Evolutionary conservation across 2,113 vertebrate genomes (phyloP).

Genomic region (Notarius lentiginosus): DNA sequence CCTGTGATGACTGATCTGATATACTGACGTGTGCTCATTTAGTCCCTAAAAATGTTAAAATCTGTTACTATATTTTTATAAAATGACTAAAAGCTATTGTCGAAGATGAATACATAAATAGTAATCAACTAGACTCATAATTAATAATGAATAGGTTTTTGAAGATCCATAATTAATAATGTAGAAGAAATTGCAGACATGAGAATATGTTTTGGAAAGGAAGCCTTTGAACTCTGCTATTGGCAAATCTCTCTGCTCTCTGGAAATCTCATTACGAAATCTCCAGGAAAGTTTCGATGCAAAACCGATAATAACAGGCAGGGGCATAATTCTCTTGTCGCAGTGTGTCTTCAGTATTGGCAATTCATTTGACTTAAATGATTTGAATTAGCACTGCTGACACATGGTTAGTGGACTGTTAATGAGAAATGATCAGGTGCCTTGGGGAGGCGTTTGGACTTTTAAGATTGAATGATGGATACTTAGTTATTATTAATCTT

Average conservation of each 20-base stretch:
- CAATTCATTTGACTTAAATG: slow-evolving; percentile 69
- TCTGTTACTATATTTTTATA: neutral
- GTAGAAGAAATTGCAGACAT: neutral
- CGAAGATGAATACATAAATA: neutral
- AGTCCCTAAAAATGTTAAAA: neutral
- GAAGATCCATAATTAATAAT: neutral
- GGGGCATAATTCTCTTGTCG: slow-evolving; percentile 59
- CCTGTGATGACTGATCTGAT: no score
- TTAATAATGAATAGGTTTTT: neutral
- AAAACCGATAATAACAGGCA: slow-evolving; percentile 46
- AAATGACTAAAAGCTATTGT: neutral
- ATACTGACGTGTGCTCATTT: neutral
- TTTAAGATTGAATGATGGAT: slow-evolving; percentile 56
- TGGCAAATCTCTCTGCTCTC: neutral
- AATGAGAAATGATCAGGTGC: slow-evolving; percentile 45
- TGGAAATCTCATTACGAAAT: slow-evolving; percentile 2
- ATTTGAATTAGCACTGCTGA: slow-evolving; percentile 67
- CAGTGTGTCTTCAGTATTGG: slow-evolving; percentile 57
- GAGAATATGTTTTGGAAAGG: neutral
- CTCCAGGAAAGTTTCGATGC: slow-evolving; percentile 24
- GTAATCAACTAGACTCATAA: neutral
- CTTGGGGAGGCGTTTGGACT: slow-evolving; percentile 59
- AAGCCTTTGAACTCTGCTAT: slow-evolving; percentile 11
- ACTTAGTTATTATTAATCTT: slow-evolving; percentile 63
- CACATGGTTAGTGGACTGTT: slow-evolving; percentile 56